Base-by-base conservation (phyloP, 2,888 invertebrate genomes). In the Synanthedon formicaeformis region DNA sequence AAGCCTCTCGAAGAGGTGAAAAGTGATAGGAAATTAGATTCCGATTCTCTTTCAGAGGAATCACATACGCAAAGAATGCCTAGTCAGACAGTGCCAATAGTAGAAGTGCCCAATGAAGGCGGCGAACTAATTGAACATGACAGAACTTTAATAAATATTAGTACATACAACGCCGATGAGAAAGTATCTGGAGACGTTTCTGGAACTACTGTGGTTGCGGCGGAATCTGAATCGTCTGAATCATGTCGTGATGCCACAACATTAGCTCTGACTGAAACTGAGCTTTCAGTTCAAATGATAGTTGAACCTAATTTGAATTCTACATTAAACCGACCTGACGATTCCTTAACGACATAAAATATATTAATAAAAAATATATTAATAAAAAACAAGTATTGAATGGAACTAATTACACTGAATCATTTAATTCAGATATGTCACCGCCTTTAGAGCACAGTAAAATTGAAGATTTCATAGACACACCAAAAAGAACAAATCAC, bases 251-350 rank as follows among this genome's bases (percentile, higher is more conserved):
- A 94, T 61, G 88, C 89, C 1, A 92, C 92, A 0, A 92, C 92
- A 0, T 90, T 93, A 1, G 93, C 91, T 2, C 81, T 95, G 11
- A 95, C 95, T 0, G 96, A 96, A 75, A 95, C 95, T 0, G 96
- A 96, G 69, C 81, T 95, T n/a, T 95, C 95, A 0, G 96, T 81
- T 78, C 60, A 85, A 57, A 82, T 78, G 0, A 72, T 81, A 8
- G 63, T 78, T 13, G 75, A 73, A 56, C 78, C 81, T 41, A 64
- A 61, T 49, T 65, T 64, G 11, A 58, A 60, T 41, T 51, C 51
- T 11, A 23, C 4, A n/a, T n/a, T n/a, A 4, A 50, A 18, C 34
- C 45, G 6, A 45, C n/a, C n/a, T 13, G n/a, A 1, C 12, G 45
- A 45, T 45, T 13, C 45, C 4, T 3, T n/a, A 45, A 45, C 14